A percentile compares a stretch with the other conserved stretches of the same genome.
Conservation (phyloP, 2,888 invertebrate species). For the Drosophila borealis region DNA sequence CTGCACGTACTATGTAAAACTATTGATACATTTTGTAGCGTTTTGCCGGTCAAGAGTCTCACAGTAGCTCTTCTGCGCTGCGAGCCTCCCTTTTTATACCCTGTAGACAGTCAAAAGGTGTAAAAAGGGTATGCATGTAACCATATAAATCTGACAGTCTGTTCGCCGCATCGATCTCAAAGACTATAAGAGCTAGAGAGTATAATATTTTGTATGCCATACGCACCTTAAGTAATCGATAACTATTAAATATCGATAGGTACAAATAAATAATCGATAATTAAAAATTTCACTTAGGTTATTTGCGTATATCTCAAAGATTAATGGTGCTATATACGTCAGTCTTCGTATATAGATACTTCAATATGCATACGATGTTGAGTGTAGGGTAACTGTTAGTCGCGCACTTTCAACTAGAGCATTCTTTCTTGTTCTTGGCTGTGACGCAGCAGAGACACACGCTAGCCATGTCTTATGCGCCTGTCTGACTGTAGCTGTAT, state of each 20-base stretch:
- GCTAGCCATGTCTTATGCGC: conserved; percentile 2
- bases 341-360: no score
- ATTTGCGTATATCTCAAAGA: no score
- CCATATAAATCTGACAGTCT: no score
- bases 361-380: no score
- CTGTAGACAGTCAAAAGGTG: not conserved
- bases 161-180: no score
- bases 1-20: not conserved
- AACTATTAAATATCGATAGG: no score
- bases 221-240: no score
- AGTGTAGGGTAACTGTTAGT: not conserved
- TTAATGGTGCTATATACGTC: no score
- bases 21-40: conserved; percentile 11
- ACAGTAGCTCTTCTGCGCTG: not conserved
- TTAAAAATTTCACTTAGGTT: no score
- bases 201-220: no score
- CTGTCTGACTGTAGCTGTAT: conserved; percentile 6
- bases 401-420: not conserved
- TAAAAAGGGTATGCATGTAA: not conserved
- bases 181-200: no score
- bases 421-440: not conserved
- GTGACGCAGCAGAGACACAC: conserved; percentile 14
- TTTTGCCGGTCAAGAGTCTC: conserved; percentile 5
- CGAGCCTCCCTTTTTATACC: conserved; percentile 13
- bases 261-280: no score